Evolutionary conservation across 2,797 vertebrate genomes (phyloP).

Genomic region (Spondyliosoma cantharus): DNA sequence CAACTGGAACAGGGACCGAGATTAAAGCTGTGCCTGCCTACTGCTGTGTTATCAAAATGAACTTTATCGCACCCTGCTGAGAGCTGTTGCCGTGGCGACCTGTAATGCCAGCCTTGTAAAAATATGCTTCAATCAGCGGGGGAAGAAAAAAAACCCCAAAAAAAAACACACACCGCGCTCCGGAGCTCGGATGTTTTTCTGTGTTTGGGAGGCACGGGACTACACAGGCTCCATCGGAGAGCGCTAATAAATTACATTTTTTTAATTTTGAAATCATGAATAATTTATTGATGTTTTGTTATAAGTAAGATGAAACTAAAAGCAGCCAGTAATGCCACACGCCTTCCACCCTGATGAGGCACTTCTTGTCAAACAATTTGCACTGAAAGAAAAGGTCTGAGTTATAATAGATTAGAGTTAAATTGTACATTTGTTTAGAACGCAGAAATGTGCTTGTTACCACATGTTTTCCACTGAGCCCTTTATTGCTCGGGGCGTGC

Average conservation of each 20-base stretch:
- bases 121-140: constrained; percentile 63
- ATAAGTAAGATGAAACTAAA: constrained; percentile 4
- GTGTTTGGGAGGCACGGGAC: constrained; percentile 14
- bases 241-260: constrained; percentile 46
- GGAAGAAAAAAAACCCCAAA: constrained; percentile 5
- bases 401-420: constrained; percentile 32
- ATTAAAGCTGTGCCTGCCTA: constrained; percentile 70
- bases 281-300: constrained; percentile 40
- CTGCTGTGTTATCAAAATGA: constrained; percentile 77
- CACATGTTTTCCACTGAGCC: constrained; percentile 4
- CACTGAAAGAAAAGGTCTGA: not conserved
- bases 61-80: constrained; percentile 74
- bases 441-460: constrained; percentile 22
- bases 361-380: not conserved
- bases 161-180: constrained; percentile 11
- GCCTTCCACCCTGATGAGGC: constrained; percentile 9
- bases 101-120: constrained; percentile 64
- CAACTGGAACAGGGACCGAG: constrained; percentile 55
- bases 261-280: constrained; percentile 61
- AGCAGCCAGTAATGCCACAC: constrained; percentile 16
- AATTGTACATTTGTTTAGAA: constrained; percentile 22
- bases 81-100: constrained; percentile 65
- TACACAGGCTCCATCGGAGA: constrained; percentile 26
- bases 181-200: constrained; percentile 36
- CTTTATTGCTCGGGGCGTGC: constrained; percentile 33